Percentiles rank a stretch among this genome's conserved stretches.
Conservation (phyloP, 2,113 vertebrate species). For the Rhinolophus ferrumequinum region DNA sequence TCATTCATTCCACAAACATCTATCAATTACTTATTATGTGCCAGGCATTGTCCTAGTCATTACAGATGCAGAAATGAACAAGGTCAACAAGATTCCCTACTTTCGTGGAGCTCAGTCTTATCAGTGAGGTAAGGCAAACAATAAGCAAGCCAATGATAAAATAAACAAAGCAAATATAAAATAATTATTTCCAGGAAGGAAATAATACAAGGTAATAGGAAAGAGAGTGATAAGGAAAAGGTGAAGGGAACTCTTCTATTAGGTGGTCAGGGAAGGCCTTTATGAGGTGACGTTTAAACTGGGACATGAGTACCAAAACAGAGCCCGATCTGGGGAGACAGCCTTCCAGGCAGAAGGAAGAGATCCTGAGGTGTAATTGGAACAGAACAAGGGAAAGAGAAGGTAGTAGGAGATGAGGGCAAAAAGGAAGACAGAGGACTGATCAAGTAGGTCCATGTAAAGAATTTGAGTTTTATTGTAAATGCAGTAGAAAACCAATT, state of each 20-base stretch:
- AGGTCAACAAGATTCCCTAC: not conserved
- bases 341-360: not conserved
- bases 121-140: not conserved
- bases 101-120: not conserved
- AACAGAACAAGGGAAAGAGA: not conserved
- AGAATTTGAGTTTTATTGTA: not conserved
- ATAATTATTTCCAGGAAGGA: not conserved
- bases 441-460: not conserved
- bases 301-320: not conserved
- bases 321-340: not conserved
- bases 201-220: not conserved
- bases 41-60: not conserved
- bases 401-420: not conserved
- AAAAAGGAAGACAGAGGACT: not conserved
- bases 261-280: not conserved
- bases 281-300: not conserved
- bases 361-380: not conserved
- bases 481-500: not conserved
- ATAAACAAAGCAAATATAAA: not conserved
- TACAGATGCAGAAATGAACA: not conserved
- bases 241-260: not conserved
- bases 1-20: not conserved
- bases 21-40: not conserved
- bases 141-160: conserved; percentile 23
- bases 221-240: not conserved